These are phyloP conservation scores for Lepidocyrtinus sp. DNA, from an alignment of 2,888 invertebrate species.

Conservation along the genomic window DNA sequence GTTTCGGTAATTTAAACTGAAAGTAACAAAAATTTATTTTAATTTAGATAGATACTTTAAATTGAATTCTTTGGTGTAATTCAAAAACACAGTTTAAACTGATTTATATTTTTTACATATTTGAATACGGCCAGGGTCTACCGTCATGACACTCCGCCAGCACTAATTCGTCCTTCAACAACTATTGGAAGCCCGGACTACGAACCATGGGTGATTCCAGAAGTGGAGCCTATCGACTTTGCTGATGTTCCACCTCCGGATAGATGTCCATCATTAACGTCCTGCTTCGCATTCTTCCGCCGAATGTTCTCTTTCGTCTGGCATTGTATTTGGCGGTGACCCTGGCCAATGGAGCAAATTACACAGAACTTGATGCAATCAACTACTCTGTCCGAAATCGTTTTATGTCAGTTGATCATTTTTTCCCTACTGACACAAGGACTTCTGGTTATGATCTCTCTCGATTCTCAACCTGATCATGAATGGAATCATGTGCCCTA, in stretches of 20 bases:
- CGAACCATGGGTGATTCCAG: conserved; percentile 66
- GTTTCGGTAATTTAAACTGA: no score
- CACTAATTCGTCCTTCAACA: conserved; percentile 64
- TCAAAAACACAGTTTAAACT: no score
- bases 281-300: conserved; percentile 67
- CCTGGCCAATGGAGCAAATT: conserved; percentile 64
- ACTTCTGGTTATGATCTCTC: conserved; percentile 62
- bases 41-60: no score
- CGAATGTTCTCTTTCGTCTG: conserved; percentile 67
- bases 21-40: no score
- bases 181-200: conserved; percentile 66
- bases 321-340: conserved; percentile 70
- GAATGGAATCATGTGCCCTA: conserved; percentile 21
- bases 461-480: conserved; percentile 55
- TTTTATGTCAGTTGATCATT: conserved; percentile 61
- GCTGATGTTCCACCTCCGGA: conserved; percentile 54
- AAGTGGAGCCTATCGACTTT: conserved; percentile 60
- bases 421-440: conserved; percentile 61
- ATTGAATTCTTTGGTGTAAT: no score
- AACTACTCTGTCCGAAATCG: conserved; percentile 61
- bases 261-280: conserved; percentile 66
- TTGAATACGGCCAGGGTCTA: conserved; percentile 70
- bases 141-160: conserved; percentile 63
- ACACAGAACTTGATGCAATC: conserved; percentile 60
- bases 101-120: no score